Base-by-base conservation (phyloP, 1,140 invertebrate species). In the Palaemon carinicauda region DNA sequence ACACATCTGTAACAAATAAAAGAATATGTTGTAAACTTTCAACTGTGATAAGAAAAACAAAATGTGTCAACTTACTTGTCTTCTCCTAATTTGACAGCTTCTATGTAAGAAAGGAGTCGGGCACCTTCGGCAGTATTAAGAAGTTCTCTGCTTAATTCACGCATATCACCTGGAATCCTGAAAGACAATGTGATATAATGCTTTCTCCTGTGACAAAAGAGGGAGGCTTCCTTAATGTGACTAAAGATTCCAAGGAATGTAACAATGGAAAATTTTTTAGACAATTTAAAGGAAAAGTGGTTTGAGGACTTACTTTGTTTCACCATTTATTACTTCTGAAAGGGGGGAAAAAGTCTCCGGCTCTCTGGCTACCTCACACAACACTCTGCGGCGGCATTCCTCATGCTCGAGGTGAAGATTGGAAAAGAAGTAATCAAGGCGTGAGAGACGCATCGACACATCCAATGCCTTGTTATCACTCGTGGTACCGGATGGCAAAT, bases 371-470 rank as follows among this genome's bases (percentile, higher is more conserved):
- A 86, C 84, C 19, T 86, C 84, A 74, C 84, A 86, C 17, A 86
- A n/a, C 3, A 86, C 65, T 24, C 84, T 41, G 1, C 84, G 84
- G 5, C 84, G 84, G 24, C 84, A 86, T 17, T 86, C 84, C 74
- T 86, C 84, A 7, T 74, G 84, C 15, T 80, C 51, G 27, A 86
- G 65, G 84, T 86, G 84, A 1, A 86, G 84, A 52, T 74, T 86
- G 14, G 24, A 71, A 78, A 86, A 86, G 65, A 86, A 54, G 33
- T 86, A 86, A 52, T 86, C 84, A 1, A 86, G 84, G 77, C 84
- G 84, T n/a, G 84, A 86, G 27, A 86, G 77, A 19, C 84, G 84
- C 33, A 24, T 79, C 9, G 29, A 71, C 29, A 86, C 84, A 21
- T 86, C 84, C 14, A 86, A 51, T 1, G 27, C 54, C n/a, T 53